Conservation (phyloP, 2,888 invertebrate genomes). For the Meghimatium bilineatum region DNA sequence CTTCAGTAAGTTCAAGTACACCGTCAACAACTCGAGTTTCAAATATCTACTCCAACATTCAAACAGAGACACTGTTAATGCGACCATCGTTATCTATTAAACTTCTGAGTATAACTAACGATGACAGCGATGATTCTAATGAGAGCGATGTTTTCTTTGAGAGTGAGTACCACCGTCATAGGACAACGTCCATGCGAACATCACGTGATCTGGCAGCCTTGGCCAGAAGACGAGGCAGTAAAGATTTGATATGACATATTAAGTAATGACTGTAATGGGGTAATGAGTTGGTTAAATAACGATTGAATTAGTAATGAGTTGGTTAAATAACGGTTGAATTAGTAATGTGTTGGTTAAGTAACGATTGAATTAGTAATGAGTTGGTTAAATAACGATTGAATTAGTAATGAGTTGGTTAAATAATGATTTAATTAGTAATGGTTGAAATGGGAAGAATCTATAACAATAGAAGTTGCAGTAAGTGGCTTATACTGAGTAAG, state of each 20-base stretch:
- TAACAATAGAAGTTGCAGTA: no score
- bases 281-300: no score
- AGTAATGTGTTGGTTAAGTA: no score
- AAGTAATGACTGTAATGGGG: no score
- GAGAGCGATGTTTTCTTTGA: slow-evolving; percentile 54
- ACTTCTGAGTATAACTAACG: slow-evolving; percentile 55
- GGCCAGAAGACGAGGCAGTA: slow-evolving; percentile 69
- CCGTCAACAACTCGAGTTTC: not conserved
- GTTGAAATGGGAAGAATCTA: no score
- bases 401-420: no score
- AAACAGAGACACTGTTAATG: slow-evolving; percentile 58
- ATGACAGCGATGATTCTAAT: slow-evolving; percentile 52
- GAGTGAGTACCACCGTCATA: slow-evolving; percentile 58
- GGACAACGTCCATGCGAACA: slow-evolving; percentile 69
- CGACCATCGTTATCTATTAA: slow-evolving; percentile 63
- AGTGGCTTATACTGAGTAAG: no score
- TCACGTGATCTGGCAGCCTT: slow-evolving; percentile 68
- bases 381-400: no score
- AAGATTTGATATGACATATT: slow-evolving; percentile 55
- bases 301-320: no score
- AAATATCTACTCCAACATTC: slow-evolving; percentile 53
- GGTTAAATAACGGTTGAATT: no score
- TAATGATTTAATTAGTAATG: no score
- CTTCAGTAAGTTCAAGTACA: not conserved
- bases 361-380: no score